Conservation (phyloP, 2,797 vertebrate species). For the Pristis pectinata region DNA sequence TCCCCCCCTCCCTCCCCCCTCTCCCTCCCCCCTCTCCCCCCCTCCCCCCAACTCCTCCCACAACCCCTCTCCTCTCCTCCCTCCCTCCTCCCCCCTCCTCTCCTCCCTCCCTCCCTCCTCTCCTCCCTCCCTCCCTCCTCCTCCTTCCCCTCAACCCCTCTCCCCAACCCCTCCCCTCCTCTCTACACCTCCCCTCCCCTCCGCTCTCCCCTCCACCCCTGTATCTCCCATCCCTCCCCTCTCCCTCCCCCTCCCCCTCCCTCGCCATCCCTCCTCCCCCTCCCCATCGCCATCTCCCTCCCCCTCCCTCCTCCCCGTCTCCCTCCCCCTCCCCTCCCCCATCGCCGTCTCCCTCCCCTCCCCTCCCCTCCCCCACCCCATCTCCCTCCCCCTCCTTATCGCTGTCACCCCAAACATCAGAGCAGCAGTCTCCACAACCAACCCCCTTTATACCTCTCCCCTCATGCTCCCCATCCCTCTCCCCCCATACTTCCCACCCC, state of each 20-base stretch:
- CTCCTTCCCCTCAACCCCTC: neutral
- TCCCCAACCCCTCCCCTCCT: neutral
- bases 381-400: too few species aligned
- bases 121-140: neutral
- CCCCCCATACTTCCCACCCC: neutral
- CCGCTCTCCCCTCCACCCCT: too few species aligned
- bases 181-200: neutral
- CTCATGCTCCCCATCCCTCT: neutral
- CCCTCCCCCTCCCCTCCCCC: neutral
- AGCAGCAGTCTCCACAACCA: accelerated
- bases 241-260: neutral
- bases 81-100: neutral
- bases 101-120: neutral
- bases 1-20: neutral
- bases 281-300: neutral
- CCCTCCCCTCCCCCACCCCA: neutral
- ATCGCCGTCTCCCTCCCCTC: neutral
- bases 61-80: too few species aligned
- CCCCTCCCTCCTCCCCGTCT: neutral
- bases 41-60: too few species aligned
- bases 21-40: neutral
- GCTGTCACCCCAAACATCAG: too few species aligned
- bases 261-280: accelerated
- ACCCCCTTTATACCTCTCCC: too few species aligned
- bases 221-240: neutral